Percentiles rank a stretch among this genome's conserved stretches.
Conservation (phyloP, 2,888 invertebrate species). For the Netelia melanura region DNA sequence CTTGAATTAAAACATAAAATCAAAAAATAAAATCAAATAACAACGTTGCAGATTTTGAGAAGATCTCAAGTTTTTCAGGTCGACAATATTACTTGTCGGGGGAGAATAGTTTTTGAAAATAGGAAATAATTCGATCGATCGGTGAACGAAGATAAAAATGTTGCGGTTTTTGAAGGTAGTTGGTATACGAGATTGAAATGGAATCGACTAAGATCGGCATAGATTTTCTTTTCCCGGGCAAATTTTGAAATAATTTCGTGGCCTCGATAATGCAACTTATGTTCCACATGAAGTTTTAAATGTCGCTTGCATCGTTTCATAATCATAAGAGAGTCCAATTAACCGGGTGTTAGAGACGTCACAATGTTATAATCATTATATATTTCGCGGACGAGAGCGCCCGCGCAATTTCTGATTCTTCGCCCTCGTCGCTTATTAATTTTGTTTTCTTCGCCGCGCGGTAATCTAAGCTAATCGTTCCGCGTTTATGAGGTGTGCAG, state of each 20-base stretch:
- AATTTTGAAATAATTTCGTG: neutral
- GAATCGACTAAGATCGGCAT: neutral
- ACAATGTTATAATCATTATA: constrained; percentile 67
- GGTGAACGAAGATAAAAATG: neutral
- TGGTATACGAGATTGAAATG: no score
- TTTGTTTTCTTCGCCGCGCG: constrained; percentile 45
- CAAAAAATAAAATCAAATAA: neutral
- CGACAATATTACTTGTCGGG: neutral
- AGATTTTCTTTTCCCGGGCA: neutral
- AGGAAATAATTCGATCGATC: neutral
- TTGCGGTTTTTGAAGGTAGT: neutral
- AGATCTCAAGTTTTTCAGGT: neutral
- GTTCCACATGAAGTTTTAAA: constrained; percentile 42
- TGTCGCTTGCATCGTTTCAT: constrained; percentile 75
- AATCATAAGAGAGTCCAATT: constrained; percentile 74
- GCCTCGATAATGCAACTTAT: neutral
- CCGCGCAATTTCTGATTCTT: constrained; percentile 57
- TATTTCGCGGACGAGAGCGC: constrained; percentile 50
- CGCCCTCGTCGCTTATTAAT: constrained; percentile 67
- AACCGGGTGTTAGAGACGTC: constrained; percentile 71
- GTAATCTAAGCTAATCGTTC: constrained; percentile 43
- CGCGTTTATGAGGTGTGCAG: constrained; percentile 12
- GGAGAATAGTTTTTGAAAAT: neutral
- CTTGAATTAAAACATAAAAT: neutral
- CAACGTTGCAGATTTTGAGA: neutral